Conservation (phyloP, 1,140 invertebrate species). For the Drosophila oshimai region DNA sequence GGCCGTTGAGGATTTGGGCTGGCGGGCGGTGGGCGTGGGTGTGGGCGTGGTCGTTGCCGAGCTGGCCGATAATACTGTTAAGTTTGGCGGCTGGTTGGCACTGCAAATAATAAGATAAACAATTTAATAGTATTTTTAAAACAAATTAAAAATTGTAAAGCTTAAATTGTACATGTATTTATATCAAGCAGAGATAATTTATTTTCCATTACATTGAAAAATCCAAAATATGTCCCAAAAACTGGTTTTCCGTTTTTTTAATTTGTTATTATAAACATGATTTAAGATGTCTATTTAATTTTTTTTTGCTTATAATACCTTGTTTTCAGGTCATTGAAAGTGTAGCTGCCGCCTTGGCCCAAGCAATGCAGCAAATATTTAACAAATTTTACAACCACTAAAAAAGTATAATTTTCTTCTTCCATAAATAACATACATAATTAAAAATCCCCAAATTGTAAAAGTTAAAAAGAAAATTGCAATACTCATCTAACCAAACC, state of each 20-base stretch:
- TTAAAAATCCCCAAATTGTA: background rate
- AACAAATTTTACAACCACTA: slow-evolving; percentile 3
- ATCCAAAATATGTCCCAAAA: no score
- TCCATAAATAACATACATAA: background rate
- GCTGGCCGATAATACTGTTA: slow-evolving; percentile 78
- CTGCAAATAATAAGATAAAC: slow-evolving; percentile 30
- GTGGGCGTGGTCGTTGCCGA: slow-evolving; percentile 53
- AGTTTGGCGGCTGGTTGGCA: slow-evolving; percentile 74
- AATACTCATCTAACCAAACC: no score
- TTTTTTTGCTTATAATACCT: background rate
- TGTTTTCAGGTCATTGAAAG: background rate
- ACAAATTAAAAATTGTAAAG: no score
- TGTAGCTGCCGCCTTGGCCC: slow-evolving; percentile 1
- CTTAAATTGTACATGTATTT: no score
- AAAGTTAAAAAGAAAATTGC: background rate
- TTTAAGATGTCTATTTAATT: no score
- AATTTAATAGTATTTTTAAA: background rate
- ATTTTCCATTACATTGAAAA: no score
- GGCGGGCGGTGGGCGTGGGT: slow-evolving; percentile 49
- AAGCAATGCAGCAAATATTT: slow-evolving; percentile 9
- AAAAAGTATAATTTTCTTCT: no score
- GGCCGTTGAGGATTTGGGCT: slow-evolving; percentile 50
- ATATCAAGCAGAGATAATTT: no score
- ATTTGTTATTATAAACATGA: no score
- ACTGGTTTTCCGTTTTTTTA: no score